Base-by-base conservation (phyloP, 2,113 vertebrate genomes). In the Platichthys stellatus region DNA sequence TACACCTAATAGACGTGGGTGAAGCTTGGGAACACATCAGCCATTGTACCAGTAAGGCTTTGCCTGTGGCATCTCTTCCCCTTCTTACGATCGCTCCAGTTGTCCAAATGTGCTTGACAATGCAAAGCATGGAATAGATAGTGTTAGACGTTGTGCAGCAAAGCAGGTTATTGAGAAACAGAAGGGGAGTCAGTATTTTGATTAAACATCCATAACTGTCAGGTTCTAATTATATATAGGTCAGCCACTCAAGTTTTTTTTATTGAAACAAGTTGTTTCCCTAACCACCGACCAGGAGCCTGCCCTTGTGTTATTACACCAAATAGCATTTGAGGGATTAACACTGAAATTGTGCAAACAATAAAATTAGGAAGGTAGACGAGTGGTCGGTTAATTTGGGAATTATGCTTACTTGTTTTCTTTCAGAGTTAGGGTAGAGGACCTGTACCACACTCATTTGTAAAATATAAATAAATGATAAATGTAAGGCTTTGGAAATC, bases 131-230 rank as follows among this genome's bases (percentile, higher is more conserved):
- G 26, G 11, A 20, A 38, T 63, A 63, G 78, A 73, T 69, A 53
- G 65, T 63, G 76, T 65, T 31, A 56, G 53, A 66, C 58, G n/a
- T 73, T 76, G 72, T 80, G 57, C 59, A 86, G 61, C 62, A 45
- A 76, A 63, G 69, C 43, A 60, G 79, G 49, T 73, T 83, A 72
- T 79, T 83, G 73, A 40, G 72, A 88, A 85, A 85, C 87, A 89
- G 80, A 86, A 82, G 82, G 80, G 77, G 83, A 85, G 49, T 89
- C 71, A 45, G 80, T 80, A 68, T 87, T 83, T 62, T 64, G 63
- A 89, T 90, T 85, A 91, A 87, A 88, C 84, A 92, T 92, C 90
- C 83, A 91, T 87, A 79, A 80, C 69, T 85, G 72, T 31, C 31
- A 31, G 31, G 31, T 31, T 31, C 31, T 31, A 31, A 92, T 90